A percentile compares a stretch with the other conserved stretches of the same genome.
Evolutionary conservation across 2,888 invertebrate genomes (phyloP).

Genomic region (Cremastobaeus sp.): DNA sequence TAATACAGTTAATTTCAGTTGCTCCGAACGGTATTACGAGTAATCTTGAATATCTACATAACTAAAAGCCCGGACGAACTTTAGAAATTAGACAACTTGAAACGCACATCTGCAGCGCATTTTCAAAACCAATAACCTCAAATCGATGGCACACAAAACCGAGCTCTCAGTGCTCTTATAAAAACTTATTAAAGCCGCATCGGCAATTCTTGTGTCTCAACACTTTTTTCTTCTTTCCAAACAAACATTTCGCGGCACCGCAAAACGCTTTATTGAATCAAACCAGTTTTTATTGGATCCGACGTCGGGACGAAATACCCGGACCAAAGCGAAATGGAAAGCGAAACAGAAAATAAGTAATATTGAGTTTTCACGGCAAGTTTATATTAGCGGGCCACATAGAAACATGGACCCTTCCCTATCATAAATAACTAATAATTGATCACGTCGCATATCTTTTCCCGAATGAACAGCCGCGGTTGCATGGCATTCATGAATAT

Average conservation of each 20-base stretch:
- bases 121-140: slow-evolving; percentile 35
- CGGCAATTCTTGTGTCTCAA: slow-evolving; percentile 17
- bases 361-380: slow-evolving; percentile 19
- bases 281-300: slow-evolving; percentile 29
- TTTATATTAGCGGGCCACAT: slow-evolving; percentile 5
- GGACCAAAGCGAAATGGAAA: neutral
- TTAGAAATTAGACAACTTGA: slow-evolving; percentile 29
- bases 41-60: slow-evolving; percentile 30
- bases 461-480: slow-evolving; percentile 26
- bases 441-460: slow-evolving; percentile 39
- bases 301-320: slow-evolving; percentile 13
- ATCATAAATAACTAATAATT: slow-evolving; percentile 47
- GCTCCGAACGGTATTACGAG: slow-evolving; percentile 17
- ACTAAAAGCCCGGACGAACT: neutral
- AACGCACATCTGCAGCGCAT: slow-evolving; percentile 25
- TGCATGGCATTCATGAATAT: slow-evolving; percentile 37
- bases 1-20: slow-evolving; percentile 29
- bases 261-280: slow-evolving; percentile 44
- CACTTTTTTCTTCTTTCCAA: slow-evolving; percentile 22
- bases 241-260: slow-evolving; percentile 24
- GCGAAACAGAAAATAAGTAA: neutral
- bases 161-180: slow-evolving; percentile 12
- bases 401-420: neutral
- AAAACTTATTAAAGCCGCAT: slow-evolving; percentile 40
- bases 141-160: slow-evolving; percentile 14